A percentile compares a stretch with the other conserved stretches of the same genome.
Conservation (phyloP, 2,888 invertebrate genomes). For the Volucella bombylans region DNA sequence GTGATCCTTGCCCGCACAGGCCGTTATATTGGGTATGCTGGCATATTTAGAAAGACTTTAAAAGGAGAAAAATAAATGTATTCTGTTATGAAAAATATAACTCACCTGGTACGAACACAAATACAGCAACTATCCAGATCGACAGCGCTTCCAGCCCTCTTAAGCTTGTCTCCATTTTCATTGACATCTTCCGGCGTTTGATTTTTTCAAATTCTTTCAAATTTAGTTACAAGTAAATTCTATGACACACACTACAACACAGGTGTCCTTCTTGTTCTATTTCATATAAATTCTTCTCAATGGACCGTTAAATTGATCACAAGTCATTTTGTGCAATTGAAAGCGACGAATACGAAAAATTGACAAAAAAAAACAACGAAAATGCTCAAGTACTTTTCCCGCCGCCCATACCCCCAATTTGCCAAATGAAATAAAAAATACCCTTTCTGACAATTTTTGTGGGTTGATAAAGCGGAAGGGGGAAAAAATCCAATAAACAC, state of each 20-base stretch:
- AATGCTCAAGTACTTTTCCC: too few species aligned
- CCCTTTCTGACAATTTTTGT: not conserved
- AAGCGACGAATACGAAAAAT: constrained; percentile 7
- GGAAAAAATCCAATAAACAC: constrained; percentile 47
- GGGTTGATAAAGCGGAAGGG: not conserved
- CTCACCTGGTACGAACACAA: constrained; percentile 67
- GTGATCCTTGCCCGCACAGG: too few species aligned
- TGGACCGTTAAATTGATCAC: constrained; percentile 58
- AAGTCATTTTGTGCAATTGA: constrained; percentile 53
- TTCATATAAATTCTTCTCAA: constrained; percentile 54
- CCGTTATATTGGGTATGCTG: too few species aligned
- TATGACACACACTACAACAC: not conserved
- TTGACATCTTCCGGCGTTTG: constrained; percentile 40
- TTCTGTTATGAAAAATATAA: not conserved
- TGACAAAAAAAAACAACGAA: not conserved
- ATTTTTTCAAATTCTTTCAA: constrained; percentile 21
- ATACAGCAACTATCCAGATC: constrained; percentile 60
- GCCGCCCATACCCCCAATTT: too few species aligned
- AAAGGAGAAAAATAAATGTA: not conserved
- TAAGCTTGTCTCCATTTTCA: constrained; percentile 46
- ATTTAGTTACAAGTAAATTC: constrained; percentile 17
- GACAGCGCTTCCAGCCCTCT: constrained; percentile 45
- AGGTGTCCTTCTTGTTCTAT: constrained; percentile 17
- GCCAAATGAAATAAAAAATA: not conserved
- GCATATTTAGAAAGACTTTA: too few species aligned